Evolutionary conservation across 2,113 vertebrate genomes (phyloP).

Genomic region (Gnathonemus echidnorhynchus): DNA sequence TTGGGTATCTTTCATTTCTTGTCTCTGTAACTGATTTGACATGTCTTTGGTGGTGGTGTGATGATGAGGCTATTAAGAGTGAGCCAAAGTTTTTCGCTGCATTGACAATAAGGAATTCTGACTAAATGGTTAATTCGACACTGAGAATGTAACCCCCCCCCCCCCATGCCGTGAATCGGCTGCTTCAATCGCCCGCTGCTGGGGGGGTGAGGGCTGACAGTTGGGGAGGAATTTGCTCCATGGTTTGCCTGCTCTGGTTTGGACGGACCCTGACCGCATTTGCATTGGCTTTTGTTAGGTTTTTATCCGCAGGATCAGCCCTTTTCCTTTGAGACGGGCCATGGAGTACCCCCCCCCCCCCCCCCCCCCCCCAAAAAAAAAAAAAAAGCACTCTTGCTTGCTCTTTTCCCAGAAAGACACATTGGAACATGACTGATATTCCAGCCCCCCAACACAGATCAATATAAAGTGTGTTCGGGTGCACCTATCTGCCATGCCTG

Average conservation of each 20-base stretch:
- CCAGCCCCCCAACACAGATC: neutral
- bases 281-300: slow-evolving; percentile 4
- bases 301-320: neutral
- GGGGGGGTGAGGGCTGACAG: neutral
- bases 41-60: neutral
- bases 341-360: neutral
- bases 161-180: neutral
- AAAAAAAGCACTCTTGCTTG: neutral
- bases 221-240: neutral
- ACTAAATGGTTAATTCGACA: neutral
- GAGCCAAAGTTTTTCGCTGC: neutral
- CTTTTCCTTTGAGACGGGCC: neutral
- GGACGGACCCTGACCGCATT: neutral
- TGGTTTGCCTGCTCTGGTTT: neutral
- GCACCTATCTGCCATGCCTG: neutral
- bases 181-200: neutral
- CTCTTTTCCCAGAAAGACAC: neutral
- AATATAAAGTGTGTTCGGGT: neutral
- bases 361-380: neutral
- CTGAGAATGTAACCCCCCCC: neutral
- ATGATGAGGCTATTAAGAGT: neutral
- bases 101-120: neutral
- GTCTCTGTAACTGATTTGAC: neutral
- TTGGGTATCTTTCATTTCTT: neutral
- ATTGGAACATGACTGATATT: neutral